phyloP scores from a whole-genome alignment of 2,797 vertebrate species.

The Falco rusticolus region DNA sequence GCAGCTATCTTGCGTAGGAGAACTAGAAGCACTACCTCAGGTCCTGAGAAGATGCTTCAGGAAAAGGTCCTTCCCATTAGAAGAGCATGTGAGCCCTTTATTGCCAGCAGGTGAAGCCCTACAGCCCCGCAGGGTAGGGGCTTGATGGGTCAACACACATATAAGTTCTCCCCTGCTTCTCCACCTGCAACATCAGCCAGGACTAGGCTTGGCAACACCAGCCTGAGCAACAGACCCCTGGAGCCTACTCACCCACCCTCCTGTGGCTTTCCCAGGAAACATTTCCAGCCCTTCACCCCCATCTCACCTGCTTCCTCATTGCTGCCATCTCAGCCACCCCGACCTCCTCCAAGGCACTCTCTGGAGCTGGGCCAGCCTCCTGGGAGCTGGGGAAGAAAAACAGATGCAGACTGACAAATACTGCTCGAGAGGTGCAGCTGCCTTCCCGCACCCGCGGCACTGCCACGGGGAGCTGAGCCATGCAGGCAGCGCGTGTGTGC shows the following conservation, averaged over 20 bases:
- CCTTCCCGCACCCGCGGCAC: not conserved
- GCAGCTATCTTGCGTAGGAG: not conserved
- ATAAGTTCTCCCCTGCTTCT: not conserved
- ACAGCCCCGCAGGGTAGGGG: not conserved
- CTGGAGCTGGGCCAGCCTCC: conserved; percentile 60
- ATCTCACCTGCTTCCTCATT: conserved; percentile 81
- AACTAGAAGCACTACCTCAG: not conserved
- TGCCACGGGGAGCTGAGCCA: fast-evolving
- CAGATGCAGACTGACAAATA: not conserved
- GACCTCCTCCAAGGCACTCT: conserved; percentile 64
- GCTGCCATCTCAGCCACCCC: conserved; percentile 76
- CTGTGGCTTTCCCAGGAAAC: not conserved
- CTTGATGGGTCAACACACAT: not conserved
- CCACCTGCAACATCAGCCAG: not conserved
- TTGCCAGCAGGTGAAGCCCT: not conserved
- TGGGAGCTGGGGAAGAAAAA: conserved; percentile 53
- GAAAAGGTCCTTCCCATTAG: not conserved
- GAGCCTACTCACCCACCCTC: not conserved
- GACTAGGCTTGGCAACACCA: not conserved
- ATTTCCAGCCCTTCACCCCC: not conserved
- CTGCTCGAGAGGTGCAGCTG: not conserved
- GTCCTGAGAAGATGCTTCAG: not conserved
- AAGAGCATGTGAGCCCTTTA: not conserved
- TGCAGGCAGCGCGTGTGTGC: not conserved
- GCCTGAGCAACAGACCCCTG: not conserved